Base-by-base conservation (phyloP, 37 sponge, comb jelly and placozoan species). In the Lycopodina hypogea region DNA sequence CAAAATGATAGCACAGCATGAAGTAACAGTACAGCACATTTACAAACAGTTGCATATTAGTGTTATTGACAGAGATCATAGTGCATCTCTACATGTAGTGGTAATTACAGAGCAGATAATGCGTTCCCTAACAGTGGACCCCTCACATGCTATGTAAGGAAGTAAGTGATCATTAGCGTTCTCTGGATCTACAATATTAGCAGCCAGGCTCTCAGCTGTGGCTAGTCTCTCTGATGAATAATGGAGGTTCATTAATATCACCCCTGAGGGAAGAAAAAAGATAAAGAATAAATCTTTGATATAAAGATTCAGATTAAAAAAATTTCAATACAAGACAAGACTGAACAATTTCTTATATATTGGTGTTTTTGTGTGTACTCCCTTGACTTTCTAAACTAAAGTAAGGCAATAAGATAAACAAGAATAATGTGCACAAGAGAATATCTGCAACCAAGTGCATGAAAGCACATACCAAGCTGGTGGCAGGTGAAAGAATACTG, bases 171-270 rank as follows among this genome's bases (percentile, higher is more conserved):
- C 15, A 8, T 37, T 23, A 2, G 78, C 88, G 55, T 87, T 87
- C 83, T 87, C 88, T 30, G 88, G 82, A 51, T 87, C 88, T 34
- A 87, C 88, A 40, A 85, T 62, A 35, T 52, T 36, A 24, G 64
- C 64, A 29, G 72, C 65, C 8, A 87, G 42, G 48, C 70, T 6
- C 0, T 34, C 2, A 3, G 88, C 83, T 17, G 62, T 64, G 28
- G 58, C 35, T 28, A 63, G 66, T 61, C 88, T 59, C 62, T 87
- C 88, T 41, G 88, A 72, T 1, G 88, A 71, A 39, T 81, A 87
- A 30, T 72, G 74, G 19, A 87, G 37, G 53, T 76, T 42, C 82
- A 82, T 82, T 9, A 87, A 65, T n/a, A 87, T 82, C 29, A 87
- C 53, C 3, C 88, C 88, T 87, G 69, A 0, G 51, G 37, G 23